These are phyloP conservation scores for Tadarida brasiliensis DNA, from an alignment of 2,797 vertebrate species.

Conservation along the genomic window DNA sequence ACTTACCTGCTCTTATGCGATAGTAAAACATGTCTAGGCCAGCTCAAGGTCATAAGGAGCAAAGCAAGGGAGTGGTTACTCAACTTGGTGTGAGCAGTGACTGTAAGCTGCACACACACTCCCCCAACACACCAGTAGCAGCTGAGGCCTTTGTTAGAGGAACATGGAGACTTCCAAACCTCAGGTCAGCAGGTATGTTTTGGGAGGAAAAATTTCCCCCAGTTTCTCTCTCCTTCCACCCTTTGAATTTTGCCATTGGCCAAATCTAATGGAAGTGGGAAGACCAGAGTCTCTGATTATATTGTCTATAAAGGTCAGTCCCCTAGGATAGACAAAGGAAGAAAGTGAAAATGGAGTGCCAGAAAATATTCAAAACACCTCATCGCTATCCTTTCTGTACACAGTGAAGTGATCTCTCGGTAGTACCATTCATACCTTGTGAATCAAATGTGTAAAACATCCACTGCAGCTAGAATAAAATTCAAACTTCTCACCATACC, in stretches of 20 bases:
- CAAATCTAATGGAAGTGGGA: not conserved
- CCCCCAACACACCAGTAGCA: fast-evolving
- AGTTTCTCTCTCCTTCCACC: not conserved
- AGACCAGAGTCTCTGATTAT: not conserved
- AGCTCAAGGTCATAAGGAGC: not conserved
- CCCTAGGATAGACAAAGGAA: not conserved
- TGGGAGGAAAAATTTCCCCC: not conserved
- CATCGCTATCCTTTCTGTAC: not conserved
- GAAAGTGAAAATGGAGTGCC: not conserved
- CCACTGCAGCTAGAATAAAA: not conserved
- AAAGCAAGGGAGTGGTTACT: not conserved
- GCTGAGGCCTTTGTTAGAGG: not conserved
- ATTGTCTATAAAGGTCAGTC: not conserved
- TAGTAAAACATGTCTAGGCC: not conserved
- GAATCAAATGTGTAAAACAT: not conserved
- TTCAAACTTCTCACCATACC: not conserved
- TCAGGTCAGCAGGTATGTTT: not conserved
- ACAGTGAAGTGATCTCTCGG: not conserved
- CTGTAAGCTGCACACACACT: not conserved
- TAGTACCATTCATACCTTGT: not conserved
- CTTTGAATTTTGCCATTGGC: not conserved
- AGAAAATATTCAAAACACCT: not conserved
- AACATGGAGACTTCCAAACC: not conserved
- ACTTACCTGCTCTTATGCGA: not conserved
- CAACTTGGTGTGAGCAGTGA: not conserved